phyloP scores from a whole-genome alignment of 2,888 invertebrate species.

The Eupithecia tripunctaria region DNA sequence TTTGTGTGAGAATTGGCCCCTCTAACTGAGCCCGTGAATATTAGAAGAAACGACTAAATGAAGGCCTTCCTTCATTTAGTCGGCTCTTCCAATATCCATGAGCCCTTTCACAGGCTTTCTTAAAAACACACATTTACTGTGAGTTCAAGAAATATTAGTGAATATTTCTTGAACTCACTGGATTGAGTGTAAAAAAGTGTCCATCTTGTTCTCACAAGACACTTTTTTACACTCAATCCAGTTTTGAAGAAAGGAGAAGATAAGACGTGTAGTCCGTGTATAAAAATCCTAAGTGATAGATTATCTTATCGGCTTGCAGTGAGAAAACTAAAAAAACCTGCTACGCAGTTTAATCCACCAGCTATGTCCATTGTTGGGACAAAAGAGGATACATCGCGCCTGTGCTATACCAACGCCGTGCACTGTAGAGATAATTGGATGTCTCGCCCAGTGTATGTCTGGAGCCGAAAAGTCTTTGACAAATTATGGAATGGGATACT shows the following conservation, averaged over 20 bases:
- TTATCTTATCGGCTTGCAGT: neutral
- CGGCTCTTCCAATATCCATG: too few species aligned
- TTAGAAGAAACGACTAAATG: neutral
- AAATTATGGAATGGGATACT: constrained; percentile 14
- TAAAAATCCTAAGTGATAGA: too few species aligned
- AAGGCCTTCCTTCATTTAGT: too few species aligned
- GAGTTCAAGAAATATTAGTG: too few species aligned
- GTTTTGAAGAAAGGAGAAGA: too few species aligned
- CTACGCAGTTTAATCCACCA: neutral
- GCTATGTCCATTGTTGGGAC: neutral
- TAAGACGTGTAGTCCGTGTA: too few species aligned
- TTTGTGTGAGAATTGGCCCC: neutral
- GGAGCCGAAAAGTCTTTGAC: constrained; percentile 26
- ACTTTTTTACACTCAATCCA: too few species aligned
- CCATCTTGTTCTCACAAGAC: too few species aligned
- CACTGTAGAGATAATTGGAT: constrained; percentile 30
- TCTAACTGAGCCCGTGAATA: neutral
- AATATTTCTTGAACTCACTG: too few species aligned
- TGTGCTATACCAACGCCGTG: neutral
- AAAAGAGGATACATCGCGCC: neutral
- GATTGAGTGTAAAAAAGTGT: too few species aligned
- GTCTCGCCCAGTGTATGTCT: constrained; percentile 32
- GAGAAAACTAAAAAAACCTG: neutral
- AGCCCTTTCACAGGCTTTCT: too few species aligned
- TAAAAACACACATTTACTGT: too few species aligned